A percentile compares a stretch with the other conserved stretches of the same genome.
Conservation (phyloP, 2,113 vertebrate species). For the Nothoprocta perdicaria region DNA sequence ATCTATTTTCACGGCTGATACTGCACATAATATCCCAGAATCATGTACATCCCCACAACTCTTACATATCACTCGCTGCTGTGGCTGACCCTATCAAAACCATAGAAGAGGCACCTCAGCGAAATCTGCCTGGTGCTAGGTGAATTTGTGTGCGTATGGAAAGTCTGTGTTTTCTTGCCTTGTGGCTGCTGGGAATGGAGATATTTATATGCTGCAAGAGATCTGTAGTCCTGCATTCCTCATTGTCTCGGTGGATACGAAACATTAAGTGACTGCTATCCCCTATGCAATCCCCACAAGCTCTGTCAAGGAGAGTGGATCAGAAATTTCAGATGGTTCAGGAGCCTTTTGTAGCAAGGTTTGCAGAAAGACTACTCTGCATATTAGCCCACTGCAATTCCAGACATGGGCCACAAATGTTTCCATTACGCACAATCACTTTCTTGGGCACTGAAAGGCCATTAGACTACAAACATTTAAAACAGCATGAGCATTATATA, state of each 20-base stretch:
- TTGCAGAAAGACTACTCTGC: background rate
- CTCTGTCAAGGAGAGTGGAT: background rate
- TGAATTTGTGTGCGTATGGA: background rate
- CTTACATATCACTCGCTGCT: background rate
- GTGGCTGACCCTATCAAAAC: background rate
- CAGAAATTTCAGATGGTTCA: background rate
- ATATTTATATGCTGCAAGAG: conserved; percentile 2
- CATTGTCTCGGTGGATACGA: background rate
- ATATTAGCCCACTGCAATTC: background rate
- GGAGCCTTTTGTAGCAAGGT: background rate
- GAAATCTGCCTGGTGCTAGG: background rate
- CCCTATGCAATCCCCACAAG: conserved; percentile 4
- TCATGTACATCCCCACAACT: background rate
- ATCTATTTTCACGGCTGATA: background rate
- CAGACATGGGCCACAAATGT: background rate
- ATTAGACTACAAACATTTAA: background rate
- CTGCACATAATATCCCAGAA: background rate
- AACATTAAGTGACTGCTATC: background rate
- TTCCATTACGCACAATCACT: background rate
- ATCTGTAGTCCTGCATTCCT: conserved; percentile 2
- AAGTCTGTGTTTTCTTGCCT: background rate
- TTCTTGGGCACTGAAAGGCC: background rate
- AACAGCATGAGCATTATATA: background rate
- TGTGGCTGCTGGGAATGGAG: background rate
- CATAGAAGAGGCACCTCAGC: background rate